Base-by-base conservation (phyloP, 2,113 vertebrate species). In the Esox niger region DNA sequence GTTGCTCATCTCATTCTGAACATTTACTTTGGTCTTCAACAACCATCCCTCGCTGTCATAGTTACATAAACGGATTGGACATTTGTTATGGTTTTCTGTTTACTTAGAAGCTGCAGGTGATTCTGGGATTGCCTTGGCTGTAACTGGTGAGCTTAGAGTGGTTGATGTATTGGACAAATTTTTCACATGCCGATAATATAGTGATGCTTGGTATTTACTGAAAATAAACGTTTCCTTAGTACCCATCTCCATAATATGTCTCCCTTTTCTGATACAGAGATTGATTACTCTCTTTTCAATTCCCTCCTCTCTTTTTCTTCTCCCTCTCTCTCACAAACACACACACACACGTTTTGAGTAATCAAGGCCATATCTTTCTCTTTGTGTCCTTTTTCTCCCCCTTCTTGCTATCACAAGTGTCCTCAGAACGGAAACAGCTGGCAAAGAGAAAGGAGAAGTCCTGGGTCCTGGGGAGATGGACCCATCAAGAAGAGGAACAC, bases 381-480 rank as follows among this genome's bases (percentile, higher is more conserved):
- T 43, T 15, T 43, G 35, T 17, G 11, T 43, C 38, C 38, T 15
- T 43, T 43, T 43, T 43, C 38, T 43, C 38, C 38, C 38, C 38
- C 38, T 15, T 43, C 38, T 43, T 15, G 38, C 38, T 43, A 43
- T 38, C 35, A 38, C 35, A 54, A 57, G 69, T 66, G 32, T 27
- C 54, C 62, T 21, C 29, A 38, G 57, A 58, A 27, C 70, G 62
- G 75, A 74, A 74, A 72, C 71, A 65, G 62, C 68, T 77, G 74
- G 62, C 74, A 68, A 33, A 20, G 43, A 33, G 58, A 69, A 79
- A 76, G 73, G 69, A 79, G 73, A 79, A 79, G 65, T 79, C 61
- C 66, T 15, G 23, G 46, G 32, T 75, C 72, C 77, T 59, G 69
- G 61, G 69, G 73, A 75, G 33, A 80, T 69, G 62, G 64, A 66